Evolutionary conservation across 2,888 invertebrate species (phyloP).

Genomic region (Drosophila vallismaia): DNA sequence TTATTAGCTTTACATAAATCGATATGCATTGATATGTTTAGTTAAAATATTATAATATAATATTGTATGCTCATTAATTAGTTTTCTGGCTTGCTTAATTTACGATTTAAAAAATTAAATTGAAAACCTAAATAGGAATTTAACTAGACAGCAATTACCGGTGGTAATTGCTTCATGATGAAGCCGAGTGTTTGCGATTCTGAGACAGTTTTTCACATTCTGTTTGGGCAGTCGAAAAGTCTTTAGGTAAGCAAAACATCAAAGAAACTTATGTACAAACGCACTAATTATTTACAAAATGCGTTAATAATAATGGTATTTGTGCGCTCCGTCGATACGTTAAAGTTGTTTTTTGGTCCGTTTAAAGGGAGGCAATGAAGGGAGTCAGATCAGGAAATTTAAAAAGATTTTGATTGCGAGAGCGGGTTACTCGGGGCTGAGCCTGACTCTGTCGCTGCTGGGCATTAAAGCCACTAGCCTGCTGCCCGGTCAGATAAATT

Average conservation of each 20-base stretch:
- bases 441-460: slow-evolving; percentile 81
- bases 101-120: slow-evolving; percentile 48
- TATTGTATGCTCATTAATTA: slow-evolving; percentile 65
- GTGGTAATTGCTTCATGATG: slow-evolving; percentile 17
- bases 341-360: not conserved
- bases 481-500: slow-evolving; percentile 86
- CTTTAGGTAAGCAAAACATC: slow-evolving; percentile 56
- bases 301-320: slow-evolving; percentile 5
- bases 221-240: slow-evolving; percentile 56
- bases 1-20: slow-evolving; percentile 47
- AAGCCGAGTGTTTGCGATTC: slow-evolving; percentile 14
- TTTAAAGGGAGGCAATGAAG: slow-evolving; percentile 80
- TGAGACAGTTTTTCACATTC: not conserved
- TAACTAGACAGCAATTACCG: slow-evolving; percentile 26
- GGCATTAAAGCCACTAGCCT: slow-evolving; percentile 74
- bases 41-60: slow-evolving; percentile 61
- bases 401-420: slow-evolving; percentile 85
- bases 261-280: slow-evolving; percentile 58
- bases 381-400: slow-evolving; percentile 91
- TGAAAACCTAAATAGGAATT: slow-evolving; percentile 46
- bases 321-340: not conserved
- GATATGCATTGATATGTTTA: slow-evolving; percentile 55
- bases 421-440: slow-evolving; percentile 82
- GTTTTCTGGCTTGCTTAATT: slow-evolving; percentile 55
- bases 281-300: slow-evolving; percentile 62